Percentiles rank a stretch among this genome's conserved stretches.
Evolutionary conservation across 2,113 vertebrate species (phyloP).

Genomic region (Nesogale talazaci): DNA sequence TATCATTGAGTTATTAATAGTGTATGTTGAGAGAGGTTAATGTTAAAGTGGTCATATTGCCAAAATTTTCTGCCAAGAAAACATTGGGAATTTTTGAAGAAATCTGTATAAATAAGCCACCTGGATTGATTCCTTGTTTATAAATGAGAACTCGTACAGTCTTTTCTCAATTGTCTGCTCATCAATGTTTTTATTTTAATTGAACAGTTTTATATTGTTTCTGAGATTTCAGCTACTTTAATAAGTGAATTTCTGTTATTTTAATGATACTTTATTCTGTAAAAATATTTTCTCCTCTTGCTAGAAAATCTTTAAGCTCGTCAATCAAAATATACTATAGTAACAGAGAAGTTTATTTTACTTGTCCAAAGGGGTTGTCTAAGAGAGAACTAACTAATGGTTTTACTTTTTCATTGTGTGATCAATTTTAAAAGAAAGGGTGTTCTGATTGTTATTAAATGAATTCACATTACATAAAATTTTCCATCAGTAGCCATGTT

Average conservation of each 20-base stretch:
- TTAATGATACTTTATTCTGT: conserved; percentile 40
- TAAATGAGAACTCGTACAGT: background rate
- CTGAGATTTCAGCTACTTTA: background rate
- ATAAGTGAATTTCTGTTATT: conserved; percentile 35
- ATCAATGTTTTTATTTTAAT: conserved; percentile 10
- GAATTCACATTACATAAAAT: background rate
- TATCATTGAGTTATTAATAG: background rate
- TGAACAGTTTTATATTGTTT: conserved; percentile 18
- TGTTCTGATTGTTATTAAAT: conserved; percentile 26
- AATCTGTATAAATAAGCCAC: background rate
- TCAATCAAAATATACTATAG: background rate
- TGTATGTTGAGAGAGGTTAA: background rate
- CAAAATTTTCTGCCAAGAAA: conserved; percentile 47
- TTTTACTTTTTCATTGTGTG: conserved; percentile 49
- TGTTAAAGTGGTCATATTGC: background rate
- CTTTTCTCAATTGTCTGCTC: background rate
- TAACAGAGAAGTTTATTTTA: conserved; percentile 47
- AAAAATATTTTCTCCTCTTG: background rate
- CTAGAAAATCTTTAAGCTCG: conserved; percentile 29
- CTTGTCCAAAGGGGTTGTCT: background rate
- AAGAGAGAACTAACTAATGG: background rate
- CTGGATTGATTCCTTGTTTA: background rate
- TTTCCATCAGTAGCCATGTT: background rate
- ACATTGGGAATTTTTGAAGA: conserved; percentile 23
- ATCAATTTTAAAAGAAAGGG: conserved; percentile 51